phyloP scores from a whole-genome alignment of 2,113 vertebrate genomes.

The Ptyas mucosa region DNA sequence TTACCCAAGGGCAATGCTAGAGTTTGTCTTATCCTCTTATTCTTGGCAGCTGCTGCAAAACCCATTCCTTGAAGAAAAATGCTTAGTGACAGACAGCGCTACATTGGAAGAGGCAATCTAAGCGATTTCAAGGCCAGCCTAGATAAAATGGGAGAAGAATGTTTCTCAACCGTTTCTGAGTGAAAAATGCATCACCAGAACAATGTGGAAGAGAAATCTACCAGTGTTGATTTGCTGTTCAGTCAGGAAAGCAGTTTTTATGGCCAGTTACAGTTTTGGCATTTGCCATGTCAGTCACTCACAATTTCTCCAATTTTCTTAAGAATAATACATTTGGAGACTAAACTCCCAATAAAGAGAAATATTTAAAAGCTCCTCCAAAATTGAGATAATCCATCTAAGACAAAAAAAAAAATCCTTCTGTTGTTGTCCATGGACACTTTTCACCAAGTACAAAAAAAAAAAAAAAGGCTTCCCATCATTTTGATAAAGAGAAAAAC shows the following conservation, averaged over 20 bases:
- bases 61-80: not conserved
- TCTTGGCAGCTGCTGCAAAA: not conserved
- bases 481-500: not conserved
- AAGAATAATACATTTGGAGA: not conserved
- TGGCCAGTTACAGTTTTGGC: not conserved
- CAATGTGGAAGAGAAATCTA: not conserved
- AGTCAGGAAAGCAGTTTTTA: not conserved
- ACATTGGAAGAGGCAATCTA: not conserved
- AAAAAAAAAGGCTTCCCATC: not conserved
- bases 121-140: not conserved
- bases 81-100: not conserved
- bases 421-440: not conserved
- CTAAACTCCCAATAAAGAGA: not conserved
- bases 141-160: not conserved
- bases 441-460: not conserved
- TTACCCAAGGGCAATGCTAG: not conserved
- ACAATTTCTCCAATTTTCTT: not conserved
- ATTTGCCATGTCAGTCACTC: not conserved
- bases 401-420: not conserved
- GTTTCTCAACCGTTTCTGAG: not conserved
- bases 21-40: not conserved
- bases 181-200: not conserved
- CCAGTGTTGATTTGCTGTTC: not conserved
- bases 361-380: not conserved
- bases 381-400: not conserved